Base-by-base conservation (phyloP, 2,113 vertebrate genomes). In the Anguilla japonica region DNA sequence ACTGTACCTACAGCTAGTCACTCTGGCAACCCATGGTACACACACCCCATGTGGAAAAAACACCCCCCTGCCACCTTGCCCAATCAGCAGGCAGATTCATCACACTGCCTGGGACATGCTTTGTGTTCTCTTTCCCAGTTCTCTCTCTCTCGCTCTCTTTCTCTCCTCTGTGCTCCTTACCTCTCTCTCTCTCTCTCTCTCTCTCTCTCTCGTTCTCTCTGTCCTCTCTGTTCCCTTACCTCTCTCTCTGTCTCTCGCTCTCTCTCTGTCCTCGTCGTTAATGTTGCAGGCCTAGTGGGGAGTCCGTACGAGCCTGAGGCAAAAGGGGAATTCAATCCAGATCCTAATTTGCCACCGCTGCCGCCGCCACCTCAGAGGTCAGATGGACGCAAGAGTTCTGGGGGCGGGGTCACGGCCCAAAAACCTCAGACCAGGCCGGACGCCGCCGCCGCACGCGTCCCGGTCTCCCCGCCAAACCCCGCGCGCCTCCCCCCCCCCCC, bases 1-100 rank as follows among this genome's bases (percentile, higher is more conserved):
- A n/a, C n/a, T 75, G 34, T 29, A 29, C 71, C 26, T 34, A n/a
- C 13, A 34, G 20, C 71, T 34, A 26, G 18, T 26, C 22, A 26
- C 8, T 34, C 26, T 75, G 11, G 71, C 26, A 75, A 29, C 71
- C 71, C 6, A 75, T 0, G 11, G 26, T 1, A 9, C 9, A 75
- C 71, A 75, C 1, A 34, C 71, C n/a, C 71, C 5, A 2, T 75
- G 71, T 0, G 29, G 6, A 26, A 75, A 75, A 75, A 75, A n/a
- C 71, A 75, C 34, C 26, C 26, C 20, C 16, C 63, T n/a, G 22
- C 26, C 2, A 9, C 71, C n/a, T 14, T 9, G 71, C 91, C 92
- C 93, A 93, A 93, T 93, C 91, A 91, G 88, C 84, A 46, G 85
- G 87, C 88, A 91, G 87, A 94, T 94, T 91, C 91, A 93, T 94